phyloP scores from a whole-genome alignment of 2,113 vertebrate species.

The Tragulus kanchil region DNA sequence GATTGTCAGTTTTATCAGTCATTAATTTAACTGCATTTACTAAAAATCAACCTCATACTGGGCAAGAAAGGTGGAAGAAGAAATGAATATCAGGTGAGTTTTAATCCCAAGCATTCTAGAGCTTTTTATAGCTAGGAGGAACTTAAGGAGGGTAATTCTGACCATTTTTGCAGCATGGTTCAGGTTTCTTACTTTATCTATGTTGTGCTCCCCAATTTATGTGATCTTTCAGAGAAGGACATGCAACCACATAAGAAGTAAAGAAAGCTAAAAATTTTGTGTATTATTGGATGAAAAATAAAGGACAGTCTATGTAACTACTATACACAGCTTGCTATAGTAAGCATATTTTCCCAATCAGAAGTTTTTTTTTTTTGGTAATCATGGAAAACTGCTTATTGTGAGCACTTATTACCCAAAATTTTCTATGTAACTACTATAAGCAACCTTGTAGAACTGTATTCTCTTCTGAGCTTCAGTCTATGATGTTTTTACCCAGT shows the following conservation, averaged over 20 bases:
- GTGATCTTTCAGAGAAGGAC: background rate
- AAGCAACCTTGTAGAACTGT: background rate
- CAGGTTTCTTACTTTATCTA: background rate
- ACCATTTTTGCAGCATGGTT: background rate
- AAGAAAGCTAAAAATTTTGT: background rate
- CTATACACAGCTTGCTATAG: constrained; percentile 13
- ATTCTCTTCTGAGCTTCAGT: background rate
- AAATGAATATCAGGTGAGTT: background rate
- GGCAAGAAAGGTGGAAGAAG: background rate
- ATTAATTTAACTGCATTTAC: background rate
- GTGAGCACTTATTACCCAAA: constrained; percentile 72
- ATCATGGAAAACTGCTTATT: constrained; percentile 77
- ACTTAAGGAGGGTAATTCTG: background rate
- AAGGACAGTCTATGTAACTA: constrained; percentile 16
- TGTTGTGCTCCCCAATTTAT: background rate
- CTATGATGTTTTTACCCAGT: background rate
- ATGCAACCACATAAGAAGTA: background rate
- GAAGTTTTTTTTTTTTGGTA: constrained; percentile 36
- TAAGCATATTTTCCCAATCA: constrained; percentile 69
- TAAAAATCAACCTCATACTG: background rate
- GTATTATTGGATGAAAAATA: background rate
- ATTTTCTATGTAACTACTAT: too few species aligned
- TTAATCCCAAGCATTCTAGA: background rate
- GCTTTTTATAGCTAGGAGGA: background rate
- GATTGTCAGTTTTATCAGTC: background rate